Conservation (phyloP, 2,113 vertebrate species). For the Dicaeum eximium region DNA sequence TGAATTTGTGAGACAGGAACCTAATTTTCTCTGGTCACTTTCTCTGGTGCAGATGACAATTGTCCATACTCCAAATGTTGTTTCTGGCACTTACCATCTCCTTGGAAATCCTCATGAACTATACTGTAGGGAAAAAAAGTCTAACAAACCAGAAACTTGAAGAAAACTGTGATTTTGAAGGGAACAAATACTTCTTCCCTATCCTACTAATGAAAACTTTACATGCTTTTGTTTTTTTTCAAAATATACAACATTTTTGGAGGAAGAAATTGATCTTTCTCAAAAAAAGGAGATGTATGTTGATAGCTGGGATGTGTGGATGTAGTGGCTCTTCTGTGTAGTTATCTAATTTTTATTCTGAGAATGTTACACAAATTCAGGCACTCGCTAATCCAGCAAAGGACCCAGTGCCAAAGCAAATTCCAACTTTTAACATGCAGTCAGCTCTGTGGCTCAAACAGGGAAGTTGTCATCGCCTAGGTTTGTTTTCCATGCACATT, state of each 20-base stretch:
- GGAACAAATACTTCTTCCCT: neutral
- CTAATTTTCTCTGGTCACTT: neutral
- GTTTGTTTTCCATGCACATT: constrained; percentile 49
- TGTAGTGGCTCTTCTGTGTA: neutral
- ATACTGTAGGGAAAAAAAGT: neutral
- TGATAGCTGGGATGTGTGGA: neutral
- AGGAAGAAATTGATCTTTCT: neutral
- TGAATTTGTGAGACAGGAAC: neutral
- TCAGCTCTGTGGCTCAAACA: constrained; percentile 12
- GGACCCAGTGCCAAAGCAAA: constrained; percentile 22
- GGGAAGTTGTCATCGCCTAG: neutral
- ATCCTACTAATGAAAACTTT: neutral
- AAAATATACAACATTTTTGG: neutral
- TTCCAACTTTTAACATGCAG: constrained; percentile 45
- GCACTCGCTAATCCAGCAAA: constrained; percentile 11
- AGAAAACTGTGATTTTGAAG: neutral
- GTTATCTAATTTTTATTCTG: constrained; percentile 7
- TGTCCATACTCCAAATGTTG: neutral
- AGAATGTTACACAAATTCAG: neutral
- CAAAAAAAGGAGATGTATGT: neutral
- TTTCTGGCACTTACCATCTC: neutral
- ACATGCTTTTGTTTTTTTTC: neutral
- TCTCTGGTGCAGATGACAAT: neutral
- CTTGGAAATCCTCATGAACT: neutral
- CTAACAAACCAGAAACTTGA: neutral